Evolutionary conservation across 2,888 invertebrate species (phyloP).

Genomic region (Brachypalpus laphriformis): DNA sequence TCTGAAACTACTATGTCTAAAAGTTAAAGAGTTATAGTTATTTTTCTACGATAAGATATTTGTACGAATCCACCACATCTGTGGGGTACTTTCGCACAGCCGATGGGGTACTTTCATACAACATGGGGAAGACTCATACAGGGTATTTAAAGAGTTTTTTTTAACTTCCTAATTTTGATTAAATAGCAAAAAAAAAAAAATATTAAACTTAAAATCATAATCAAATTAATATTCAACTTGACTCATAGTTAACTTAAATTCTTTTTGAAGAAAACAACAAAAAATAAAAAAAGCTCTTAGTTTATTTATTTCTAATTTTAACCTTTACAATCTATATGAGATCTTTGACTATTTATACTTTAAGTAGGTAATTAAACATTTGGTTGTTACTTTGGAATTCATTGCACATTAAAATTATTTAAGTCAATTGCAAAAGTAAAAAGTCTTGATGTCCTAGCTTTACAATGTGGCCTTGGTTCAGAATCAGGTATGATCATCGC

Average conservation of each 20-base stretch:
- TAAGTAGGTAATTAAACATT: no score
- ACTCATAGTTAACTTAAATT: conserved; percentile 1
- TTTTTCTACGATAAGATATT: conserved; percentile 18
- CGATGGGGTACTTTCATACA: conserved; percentile 17
- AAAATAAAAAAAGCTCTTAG: conserved; percentile 3
- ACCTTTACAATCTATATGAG: neutral
- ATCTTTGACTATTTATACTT: conserved; percentile 11
- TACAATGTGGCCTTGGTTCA: conserved; percentile 29
- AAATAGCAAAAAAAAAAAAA: no score
- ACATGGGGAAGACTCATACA: conserved; percentile 17
- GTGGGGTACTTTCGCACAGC: conserved; percentile 5
- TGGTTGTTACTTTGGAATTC: no score
- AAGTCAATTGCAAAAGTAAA: no score
- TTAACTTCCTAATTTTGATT: no score
- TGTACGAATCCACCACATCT: conserved; percentile 7
- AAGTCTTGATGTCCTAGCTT: no score
- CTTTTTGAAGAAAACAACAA: neutral
- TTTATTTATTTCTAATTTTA: conserved; percentile 9
- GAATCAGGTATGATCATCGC: conserved; percentile 36
- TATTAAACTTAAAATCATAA: conserved; percentile 15
- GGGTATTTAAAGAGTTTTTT: conserved; percentile 21
- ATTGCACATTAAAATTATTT: no score
- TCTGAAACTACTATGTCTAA: conserved; percentile 26
- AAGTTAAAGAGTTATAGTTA: conserved; percentile 11
- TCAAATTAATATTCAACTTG: conserved; percentile 14